Percentiles rank a stretch among this genome's conserved stretches.
Conservation (phyloP, 2,888 invertebrate genomes). For the Anodontia alba region DNA sequence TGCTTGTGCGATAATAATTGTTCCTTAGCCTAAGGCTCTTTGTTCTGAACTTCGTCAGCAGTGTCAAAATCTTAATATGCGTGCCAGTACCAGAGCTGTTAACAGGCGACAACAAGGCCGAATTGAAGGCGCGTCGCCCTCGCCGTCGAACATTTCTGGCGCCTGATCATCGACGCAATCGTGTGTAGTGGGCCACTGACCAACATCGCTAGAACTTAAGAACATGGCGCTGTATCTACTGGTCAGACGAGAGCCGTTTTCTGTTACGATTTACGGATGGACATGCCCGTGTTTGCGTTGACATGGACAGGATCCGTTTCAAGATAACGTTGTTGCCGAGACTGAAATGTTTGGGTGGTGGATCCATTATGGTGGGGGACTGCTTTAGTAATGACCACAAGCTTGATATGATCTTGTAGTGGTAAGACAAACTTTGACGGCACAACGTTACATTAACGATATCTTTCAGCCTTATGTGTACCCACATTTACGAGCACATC, state of each 20-base stretch:
- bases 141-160: neutral
- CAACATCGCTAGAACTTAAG: neutral
- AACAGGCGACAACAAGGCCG: conserved; percentile 4
- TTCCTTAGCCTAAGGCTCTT: neutral
- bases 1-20: neutral
- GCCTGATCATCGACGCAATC: neutral
- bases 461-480: neutral
- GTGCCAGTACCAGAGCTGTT: neutral
- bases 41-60: neutral
- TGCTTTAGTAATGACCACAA: conserved; percentile 24
- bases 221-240: neutral
- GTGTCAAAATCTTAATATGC: neutral
- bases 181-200: conserved; percentile 1
- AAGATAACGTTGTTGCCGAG: conserved; percentile 3
- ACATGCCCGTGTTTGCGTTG: conserved; percentile 3
- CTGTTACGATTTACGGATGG: neutral
- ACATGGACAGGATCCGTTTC: neutral
- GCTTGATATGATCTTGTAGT: conserved; percentile 8
- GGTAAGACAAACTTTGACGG: conserved; percentile 19
- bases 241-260: conserved; percentile 12
- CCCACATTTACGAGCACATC: neutral
- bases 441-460: neutral
- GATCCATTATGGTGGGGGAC: conserved; percentile 2
- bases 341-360: conserved; percentile 23
- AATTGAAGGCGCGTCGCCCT: neutral